Evolutionary conservation across 2,888 invertebrate genomes (phyloP).

Genomic region (Eupithecia subumbrata): DNA sequence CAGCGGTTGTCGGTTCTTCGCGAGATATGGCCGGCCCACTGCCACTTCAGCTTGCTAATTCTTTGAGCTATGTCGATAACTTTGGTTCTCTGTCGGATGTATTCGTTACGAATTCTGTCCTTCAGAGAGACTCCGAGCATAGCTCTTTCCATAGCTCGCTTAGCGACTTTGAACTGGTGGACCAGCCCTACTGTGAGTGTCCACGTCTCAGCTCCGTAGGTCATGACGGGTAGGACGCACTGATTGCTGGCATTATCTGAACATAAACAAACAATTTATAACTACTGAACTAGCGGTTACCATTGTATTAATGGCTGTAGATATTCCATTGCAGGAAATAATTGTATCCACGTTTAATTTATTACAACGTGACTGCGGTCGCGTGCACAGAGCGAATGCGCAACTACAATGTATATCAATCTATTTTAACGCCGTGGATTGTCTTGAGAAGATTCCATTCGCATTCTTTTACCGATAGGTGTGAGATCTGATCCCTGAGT

Average conservation of each 20-base stretch:
- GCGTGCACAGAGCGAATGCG: constrained; percentile 48
- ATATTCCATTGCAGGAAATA: constrained; percentile 40
- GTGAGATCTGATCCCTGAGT: neutral
- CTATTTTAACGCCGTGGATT: constrained; percentile 15
- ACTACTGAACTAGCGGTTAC: constrained; percentile 14
- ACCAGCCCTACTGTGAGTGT: too few species aligned
- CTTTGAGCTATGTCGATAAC: too few species aligned
- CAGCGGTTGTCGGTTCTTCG: too few species aligned
- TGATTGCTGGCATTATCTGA: neutral
- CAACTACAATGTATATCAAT: constrained; percentile 26
- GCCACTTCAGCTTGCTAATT: too few species aligned
- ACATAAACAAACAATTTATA: constrained; percentile 5
- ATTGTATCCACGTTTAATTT: constrained; percentile 53
- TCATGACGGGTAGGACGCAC: too few species aligned
- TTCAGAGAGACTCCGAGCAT: too few species aligned
- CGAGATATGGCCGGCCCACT: too few species aligned
- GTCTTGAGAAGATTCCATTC: constrained; percentile 11
- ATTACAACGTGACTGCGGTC: constrained; percentile 54
- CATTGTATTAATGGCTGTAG: constrained; percentile 24
- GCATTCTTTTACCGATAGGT: neutral
- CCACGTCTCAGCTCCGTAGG: too few species aligned
- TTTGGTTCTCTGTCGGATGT: too few species aligned
- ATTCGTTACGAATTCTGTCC: too few species aligned
- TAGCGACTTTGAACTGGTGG: too few species aligned
- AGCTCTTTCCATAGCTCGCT: too few species aligned